Evolutionary conservation across 2,113 vertebrate genomes (phyloP).

Genomic region (Riparia riparia): DNA sequence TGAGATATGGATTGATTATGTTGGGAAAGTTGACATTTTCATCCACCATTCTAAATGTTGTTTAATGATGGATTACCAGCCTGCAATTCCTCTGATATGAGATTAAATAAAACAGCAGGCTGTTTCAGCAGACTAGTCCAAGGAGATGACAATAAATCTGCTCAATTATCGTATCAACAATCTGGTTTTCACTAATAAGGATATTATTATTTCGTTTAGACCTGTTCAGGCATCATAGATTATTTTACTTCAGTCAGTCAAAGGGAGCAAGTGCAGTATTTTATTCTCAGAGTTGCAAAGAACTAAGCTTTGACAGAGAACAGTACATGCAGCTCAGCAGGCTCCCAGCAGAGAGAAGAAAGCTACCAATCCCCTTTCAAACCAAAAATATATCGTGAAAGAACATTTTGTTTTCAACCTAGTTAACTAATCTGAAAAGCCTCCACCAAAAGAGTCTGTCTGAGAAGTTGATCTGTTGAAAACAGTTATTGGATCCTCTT

Average conservation of each 20-base stretch:
- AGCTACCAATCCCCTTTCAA: not conserved
- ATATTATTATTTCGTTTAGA: constrained; percentile 99
- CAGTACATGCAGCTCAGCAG: constrained; percentile 22
- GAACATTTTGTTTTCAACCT: constrained; percentile 57
- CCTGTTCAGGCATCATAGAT: constrained; percentile 95
- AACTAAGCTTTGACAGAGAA: constrained; percentile 67
- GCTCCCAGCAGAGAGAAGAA: not conserved
- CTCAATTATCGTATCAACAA: constrained; percentile 93
- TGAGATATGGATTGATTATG: constrained; percentile 97
- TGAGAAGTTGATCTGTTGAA: constrained; percentile 83
- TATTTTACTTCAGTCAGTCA: constrained; percentile 94
- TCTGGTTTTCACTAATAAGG: constrained; percentile 93
- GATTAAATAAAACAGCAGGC: constrained; percentile 96
- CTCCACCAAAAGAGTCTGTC: constrained; percentile 73
- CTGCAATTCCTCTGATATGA: constrained; percentile 92
- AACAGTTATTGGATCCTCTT: constrained; percentile 84
- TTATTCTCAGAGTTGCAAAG: constrained; percentile 78
- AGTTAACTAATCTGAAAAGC: constrained; percentile 81
- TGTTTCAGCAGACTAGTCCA: constrained; percentile 88
- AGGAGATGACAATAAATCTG: constrained; percentile 93
- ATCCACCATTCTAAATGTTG: constrained; percentile 96
- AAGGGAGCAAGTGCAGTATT: constrained; percentile 83
- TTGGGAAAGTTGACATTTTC: constrained; percentile 89
- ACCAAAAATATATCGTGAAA: not conserved
- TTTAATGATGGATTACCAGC: constrained; percentile 95